Conservation (phyloP, 2,888 invertebrate genomes). For the Meteorus cinctellus region DNA sequence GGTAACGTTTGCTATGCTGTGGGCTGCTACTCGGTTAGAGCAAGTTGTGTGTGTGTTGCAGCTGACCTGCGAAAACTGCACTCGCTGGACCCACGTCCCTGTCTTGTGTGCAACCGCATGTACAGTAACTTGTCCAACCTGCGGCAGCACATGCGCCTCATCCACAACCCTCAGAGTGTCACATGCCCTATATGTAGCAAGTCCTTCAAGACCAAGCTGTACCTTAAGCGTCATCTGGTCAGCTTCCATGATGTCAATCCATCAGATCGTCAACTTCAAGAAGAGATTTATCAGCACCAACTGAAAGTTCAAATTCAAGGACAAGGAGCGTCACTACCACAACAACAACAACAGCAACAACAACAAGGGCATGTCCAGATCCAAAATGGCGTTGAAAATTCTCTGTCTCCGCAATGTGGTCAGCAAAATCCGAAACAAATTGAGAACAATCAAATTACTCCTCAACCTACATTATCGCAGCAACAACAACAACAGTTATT, state of each 20-base stretch:
- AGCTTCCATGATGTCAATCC: constrained; percentile 75
- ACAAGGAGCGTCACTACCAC: constrained; percentile 46
- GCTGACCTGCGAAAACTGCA: constrained; percentile 75
- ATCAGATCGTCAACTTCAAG: constrained; percentile 69
- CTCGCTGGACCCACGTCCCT: constrained; percentile 77
- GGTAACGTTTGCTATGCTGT: constrained; percentile 62
- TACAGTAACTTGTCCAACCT: constrained; percentile 81
- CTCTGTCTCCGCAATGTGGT: constrained; percentile 1
- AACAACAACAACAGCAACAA: constrained; percentile 48
- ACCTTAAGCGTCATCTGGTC: constrained; percentile 78
- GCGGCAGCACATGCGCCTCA: constrained; percentile 80
- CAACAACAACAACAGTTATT: constrained; percentile 21
- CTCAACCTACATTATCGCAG: constrained; percentile 28
- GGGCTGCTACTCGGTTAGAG: constrained; percentile 71
- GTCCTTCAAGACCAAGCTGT: constrained; percentile 79
- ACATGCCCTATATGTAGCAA: constrained; percentile 78
- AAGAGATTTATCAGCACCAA: constrained; percentile 71
- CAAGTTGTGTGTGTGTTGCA: constrained; percentile 74
- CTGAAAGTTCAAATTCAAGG: constrained; percentile 60
- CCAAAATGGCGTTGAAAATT: constrained; percentile 35
- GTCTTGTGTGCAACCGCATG: constrained; percentile 79
- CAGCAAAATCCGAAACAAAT: constrained; percentile 16
- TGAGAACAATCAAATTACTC: constrained; percentile 1
- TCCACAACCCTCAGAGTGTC: constrained; percentile 79
- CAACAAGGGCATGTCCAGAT: constrained; percentile 43